phyloP scores from a whole-genome alignment of 64 coral and sea anemone species.

The Pachyseris speciosa region DNA sequence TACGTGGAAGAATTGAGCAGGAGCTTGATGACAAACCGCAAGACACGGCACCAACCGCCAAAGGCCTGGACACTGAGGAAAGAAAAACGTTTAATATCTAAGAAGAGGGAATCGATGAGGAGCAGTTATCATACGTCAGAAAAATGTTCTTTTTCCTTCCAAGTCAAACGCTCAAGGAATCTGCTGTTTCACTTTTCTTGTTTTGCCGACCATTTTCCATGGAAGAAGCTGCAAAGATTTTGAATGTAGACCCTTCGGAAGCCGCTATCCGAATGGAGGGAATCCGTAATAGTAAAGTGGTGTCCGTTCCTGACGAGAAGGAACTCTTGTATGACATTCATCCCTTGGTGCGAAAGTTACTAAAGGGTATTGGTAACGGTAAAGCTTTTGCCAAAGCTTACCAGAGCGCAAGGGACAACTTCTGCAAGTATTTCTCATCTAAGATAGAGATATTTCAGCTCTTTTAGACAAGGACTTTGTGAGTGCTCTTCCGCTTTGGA shows the following conservation, averaged over 20 bases:
- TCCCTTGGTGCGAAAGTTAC: slow-evolving; percentile 22
- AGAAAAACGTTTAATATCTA: neutral
- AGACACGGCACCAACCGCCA: neutral
- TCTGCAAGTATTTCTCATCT: slow-evolving; percentile 16
- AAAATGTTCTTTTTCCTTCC: slow-evolving; percentile 29
- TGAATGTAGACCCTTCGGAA: neutral
- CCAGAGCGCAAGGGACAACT: slow-evolving; percentile 17
- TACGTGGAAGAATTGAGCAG: slow-evolving; percentile 23
- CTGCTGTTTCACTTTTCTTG: neutral
- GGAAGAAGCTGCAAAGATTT: slow-evolving; percentile 6
- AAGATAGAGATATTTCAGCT: neutral
- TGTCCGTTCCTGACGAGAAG: neutral
- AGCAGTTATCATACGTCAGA: neutral
- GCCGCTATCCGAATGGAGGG: slow-evolving; percentile 5
- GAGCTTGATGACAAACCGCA: neutral
- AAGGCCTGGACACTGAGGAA: neutral
- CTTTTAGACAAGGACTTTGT: slow-evolving; percentile 49
- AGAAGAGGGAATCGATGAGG: slow-evolving; percentile 3
- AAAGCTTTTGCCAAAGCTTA: neutral
- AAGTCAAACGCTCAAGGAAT: neutral
- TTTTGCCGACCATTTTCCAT: slow-evolving; percentile 18
- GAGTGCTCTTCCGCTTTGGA: slow-evolving; percentile 15
- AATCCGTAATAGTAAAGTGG: neutral
- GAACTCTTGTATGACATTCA: slow-evolving; percentile 23
- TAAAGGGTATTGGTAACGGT: neutral